Conservation (phyloP, 2,888 invertebrate genomes). For the Drosophila lutescens region DNA sequence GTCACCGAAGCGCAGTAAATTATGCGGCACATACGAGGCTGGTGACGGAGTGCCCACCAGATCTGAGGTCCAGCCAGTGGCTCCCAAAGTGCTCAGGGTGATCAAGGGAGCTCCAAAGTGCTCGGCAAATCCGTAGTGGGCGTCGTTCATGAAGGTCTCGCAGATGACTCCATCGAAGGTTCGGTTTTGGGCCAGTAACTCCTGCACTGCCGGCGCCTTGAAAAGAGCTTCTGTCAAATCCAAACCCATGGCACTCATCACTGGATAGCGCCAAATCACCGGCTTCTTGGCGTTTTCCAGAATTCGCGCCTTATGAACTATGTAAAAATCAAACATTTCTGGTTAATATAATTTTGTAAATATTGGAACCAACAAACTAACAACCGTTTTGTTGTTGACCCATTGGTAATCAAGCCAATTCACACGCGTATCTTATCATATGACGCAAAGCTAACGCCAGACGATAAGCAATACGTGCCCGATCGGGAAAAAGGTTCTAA, state of each 20-base stretch:
- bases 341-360: not conserved
- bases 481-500: not conserved
- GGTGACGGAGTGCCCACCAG: slow-evolving; percentile 78
- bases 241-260: slow-evolving; percentile 43
- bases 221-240: slow-evolving; percentile 55
- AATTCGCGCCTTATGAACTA: slow-evolving; percentile 37
- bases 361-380: too few relatives aligned
- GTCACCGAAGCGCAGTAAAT: slow-evolving; percentile 71
- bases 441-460: too few relatives aligned
- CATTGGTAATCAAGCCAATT: not conserved
- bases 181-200: slow-evolving; percentile 77
- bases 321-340: not conserved
- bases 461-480: slow-evolving; percentile 23
- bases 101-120: slow-evolving; percentile 75
- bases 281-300: slow-evolving; percentile 25
- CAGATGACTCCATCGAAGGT: slow-evolving; percentile 83
- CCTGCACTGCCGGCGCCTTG: slow-evolving; percentile 62
- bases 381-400: not conserved
- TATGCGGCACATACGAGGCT: slow-evolving; percentile 79
- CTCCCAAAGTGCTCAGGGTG: slow-evolving; percentile 61
- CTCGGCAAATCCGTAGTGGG: slow-evolving; percentile 79
- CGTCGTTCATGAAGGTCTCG: slow-evolving; percentile 82
- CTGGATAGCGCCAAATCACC: slow-evolving; percentile 15
- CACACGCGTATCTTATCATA: slow-evolving; percentile 1
- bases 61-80: slow-evolving; percentile 71